Percentiles rank a stretch among this genome's conserved stretches.
phyloP scores from a whole-genome alignment of 2,888 invertebrate species.

The Brachypalpus laphriformis region DNA sequence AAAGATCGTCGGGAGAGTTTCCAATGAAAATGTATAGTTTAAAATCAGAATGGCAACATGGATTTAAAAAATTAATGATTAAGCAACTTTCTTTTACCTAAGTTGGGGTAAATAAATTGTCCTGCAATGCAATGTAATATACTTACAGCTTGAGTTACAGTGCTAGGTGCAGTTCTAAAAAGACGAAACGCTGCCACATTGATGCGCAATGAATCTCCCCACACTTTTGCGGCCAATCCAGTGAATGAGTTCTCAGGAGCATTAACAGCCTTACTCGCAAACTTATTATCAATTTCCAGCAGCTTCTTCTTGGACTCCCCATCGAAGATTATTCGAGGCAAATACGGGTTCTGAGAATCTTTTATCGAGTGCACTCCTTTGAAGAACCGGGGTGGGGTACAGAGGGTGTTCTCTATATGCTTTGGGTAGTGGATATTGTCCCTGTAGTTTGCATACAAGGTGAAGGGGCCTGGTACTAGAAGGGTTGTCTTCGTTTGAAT shows the following conservation, averaged over 20 bases:
- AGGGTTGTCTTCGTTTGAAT: conserved; percentile 51
- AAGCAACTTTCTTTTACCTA: too few relatives aligned
- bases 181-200: conserved; percentile 73
- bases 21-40: too few relatives aligned
- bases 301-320: conserved; percentile 71
- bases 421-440: conserved; percentile 75
- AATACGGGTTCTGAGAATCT: conserved; percentile 75
- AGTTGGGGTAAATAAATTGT: too few relatives aligned
- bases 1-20: too few relatives aligned
- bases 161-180: conserved; percentile 39
- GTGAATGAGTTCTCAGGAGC: conserved; percentile 75
- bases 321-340: conserved; percentile 75
- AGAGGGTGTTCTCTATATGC: conserved; percentile 46
- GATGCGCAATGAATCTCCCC: conserved; percentile 75
- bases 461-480: conserved; percentile 77
- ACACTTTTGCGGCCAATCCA: conserved; percentile 75
- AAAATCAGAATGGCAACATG: too few relatives aligned
- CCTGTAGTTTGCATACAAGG: conserved; percentile 75
- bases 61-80: too few relatives aligned
- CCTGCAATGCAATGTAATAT: background rate
- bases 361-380: conserved; percentile 74
- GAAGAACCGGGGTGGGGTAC: conserved; percentile 75
- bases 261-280: conserved; percentile 32
- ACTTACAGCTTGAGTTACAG: conserved; percentile 13
- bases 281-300: conserved; percentile 75